A percentile compares a stretch with the other conserved stretches of the same genome.
Conservation (phyloP, 37 sponge, comb jelly and placozoan species). For the Spongilla lacustris region DNA sequence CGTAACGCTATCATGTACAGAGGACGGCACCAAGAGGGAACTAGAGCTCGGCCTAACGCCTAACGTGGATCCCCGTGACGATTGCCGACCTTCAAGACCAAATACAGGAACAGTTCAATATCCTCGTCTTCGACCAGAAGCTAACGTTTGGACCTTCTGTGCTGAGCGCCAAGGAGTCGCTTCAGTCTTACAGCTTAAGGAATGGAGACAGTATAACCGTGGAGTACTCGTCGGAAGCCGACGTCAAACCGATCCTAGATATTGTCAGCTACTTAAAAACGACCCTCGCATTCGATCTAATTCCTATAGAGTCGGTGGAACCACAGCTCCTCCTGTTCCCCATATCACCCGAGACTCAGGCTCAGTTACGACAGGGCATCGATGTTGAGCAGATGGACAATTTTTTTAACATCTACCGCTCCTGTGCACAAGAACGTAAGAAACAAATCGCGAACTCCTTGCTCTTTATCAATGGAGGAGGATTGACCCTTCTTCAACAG, state of each 20-base stretch:
- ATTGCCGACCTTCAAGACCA: constrained; percentile 11
- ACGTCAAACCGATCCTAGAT: constrained; percentile 5
- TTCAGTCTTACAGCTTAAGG: background rate
- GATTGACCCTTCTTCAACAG: constrained; percentile 7
- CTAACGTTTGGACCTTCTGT: background rate
- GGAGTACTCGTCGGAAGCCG: constrained; percentile 15
- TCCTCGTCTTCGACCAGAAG: constrained; percentile 18
- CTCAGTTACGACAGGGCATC: background rate
- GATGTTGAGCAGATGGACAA: background rate
- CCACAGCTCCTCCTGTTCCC: background rate
- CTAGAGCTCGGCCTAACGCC: too few relatives aligned
- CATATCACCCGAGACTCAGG: too few relatives aligned
- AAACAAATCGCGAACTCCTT: constrained; percentile 25
- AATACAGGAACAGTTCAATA: constrained; percentile 8
- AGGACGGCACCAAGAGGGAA: too few relatives aligned
- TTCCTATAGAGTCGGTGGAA: background rate
- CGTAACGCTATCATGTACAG: too few relatives aligned
- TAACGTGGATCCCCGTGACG: background rate
- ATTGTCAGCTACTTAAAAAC: background rate
- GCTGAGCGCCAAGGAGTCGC: background rate
- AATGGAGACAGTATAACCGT: constrained; percentile 16
- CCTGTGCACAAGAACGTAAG: too few relatives aligned
- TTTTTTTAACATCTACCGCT: background rate
- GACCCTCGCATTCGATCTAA: constrained; percentile 3
- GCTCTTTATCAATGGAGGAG: constrained; percentile 12